Base-by-base conservation (phyloP, 2,888 invertebrate species). In the Ornithoptera alexandrae region DNA sequence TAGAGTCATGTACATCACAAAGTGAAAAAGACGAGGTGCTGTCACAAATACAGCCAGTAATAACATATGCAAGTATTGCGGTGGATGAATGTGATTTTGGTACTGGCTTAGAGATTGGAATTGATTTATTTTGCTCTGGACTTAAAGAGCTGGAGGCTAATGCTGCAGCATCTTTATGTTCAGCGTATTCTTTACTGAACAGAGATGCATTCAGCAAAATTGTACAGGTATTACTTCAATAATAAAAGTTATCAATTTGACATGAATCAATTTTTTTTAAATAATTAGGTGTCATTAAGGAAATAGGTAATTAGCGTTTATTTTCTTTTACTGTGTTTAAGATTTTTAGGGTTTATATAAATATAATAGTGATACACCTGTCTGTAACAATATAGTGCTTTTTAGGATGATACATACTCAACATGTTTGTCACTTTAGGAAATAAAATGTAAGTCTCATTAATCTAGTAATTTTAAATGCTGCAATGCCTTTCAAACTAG, bases 31-130 rank as follows among this genome's bases (percentile, higher is more conserved):
- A 93, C 71, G 92, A 89, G 64, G 87, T 94, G 46, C 90, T 96
- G 71, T 95, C 95, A 30, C 94, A 95, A 42, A 83, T 98, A 5
- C 97, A 97, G 78, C 96, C 97, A 69, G 90, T 97, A 1, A 94
- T 98, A 72, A 97, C 96, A 5, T 95, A 95, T 69, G 96, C 97
- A 8, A 96, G 95, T 84, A 97, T 97, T 84, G 99, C 98, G 0
- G 95, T 97, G 69, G 99, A 99, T 81, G 99, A 99, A 85, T 96
- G 97, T 81, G 98, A 99, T 85, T 98, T 98, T 88, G 99, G 98
- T 0, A 98, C 97, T 67, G 96, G 97, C 0, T 86, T 99, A 2
- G 98, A 99, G 85, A 91, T 97, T 56, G 98, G 98, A 0, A 95
- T 97, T 75, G 95, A 97, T 84, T 88, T 99, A 63, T 97, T 98